Base-by-base conservation (phyloP, 2,113 vertebrate genomes). In the Andinoacara biseriatus region DNA sequence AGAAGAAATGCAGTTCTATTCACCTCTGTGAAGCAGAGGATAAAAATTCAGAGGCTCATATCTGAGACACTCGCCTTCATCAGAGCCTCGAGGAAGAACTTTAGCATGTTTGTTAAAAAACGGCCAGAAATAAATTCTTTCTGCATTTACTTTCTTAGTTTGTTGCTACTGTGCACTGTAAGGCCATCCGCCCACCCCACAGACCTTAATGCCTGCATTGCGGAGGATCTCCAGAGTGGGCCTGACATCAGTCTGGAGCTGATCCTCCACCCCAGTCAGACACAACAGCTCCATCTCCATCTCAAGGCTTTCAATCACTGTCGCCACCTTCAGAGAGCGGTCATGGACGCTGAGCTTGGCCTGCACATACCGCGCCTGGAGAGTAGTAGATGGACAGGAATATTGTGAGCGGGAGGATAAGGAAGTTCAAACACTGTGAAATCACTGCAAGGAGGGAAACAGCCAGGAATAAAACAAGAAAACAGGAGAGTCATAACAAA, bases 231-330 rank as follows among this genome's bases (percentile, higher is more conserved):
- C 98, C 95, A 99, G 95, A 0, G 98, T 99, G 83, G 98, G 98
- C 80, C 98, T 94, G 85, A 99, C 98, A 0, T 99, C 98, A 0
- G 96, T 83, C 94, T 99, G 98, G 38, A 99, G 96, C 93, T 99
- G 98, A 91, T 99, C 98, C 74, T 99, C 98, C 88, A 99, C 98
- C 0, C 98, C 98, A 0, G 98, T 99, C 86, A 99, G 95, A 62
- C 98, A 99, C 81, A 99, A 95, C 86, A 99, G 94, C 94, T 99
- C 98, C 98, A 99, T 98, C 95, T 99, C 98, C 98, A 99, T 99
- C 90, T 99, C 98, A 82, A 99, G 95, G 86, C 98, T 99, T 95
- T 99, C 98, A 0, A 98, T 99, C 76, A 99, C 98, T 0, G 98
- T 99, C 88, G 98, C 97, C 11, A 99, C 98, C 83, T 99, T 99